Conservation (phyloP, 1,140 invertebrate genomes). For the Neomicropteryx cornuta region DNA sequence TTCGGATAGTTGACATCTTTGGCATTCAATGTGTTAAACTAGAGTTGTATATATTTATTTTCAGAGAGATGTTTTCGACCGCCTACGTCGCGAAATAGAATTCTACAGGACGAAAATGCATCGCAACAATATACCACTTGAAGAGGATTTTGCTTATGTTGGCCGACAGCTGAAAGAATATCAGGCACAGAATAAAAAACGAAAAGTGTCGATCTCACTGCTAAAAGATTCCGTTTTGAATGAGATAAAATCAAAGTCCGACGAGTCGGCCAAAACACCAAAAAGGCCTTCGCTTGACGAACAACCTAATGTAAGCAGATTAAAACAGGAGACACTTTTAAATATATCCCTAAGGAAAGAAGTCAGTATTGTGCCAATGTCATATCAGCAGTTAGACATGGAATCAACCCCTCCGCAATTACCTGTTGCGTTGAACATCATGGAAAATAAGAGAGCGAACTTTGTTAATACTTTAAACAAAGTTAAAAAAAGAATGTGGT, state of each 20-base stretch:
- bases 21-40: too few relatives aligned
- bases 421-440: slow-evolving; percentile 22
- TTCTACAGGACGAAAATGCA: slow-evolving; percentile 32
- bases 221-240: slow-evolving; percentile 36
- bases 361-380: too few relatives aligned
- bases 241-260: too few relatives aligned
- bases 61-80: slow-evolving; percentile 35
- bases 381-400: too few relatives aligned
- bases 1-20: too few relatives aligned
- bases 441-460: slow-evolving; percentile 29
- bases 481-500: slow-evolving; percentile 34
- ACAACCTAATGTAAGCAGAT: neutral
- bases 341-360: neutral
- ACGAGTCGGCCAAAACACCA: too few relatives aligned
- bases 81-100: slow-evolving; percentile 31
- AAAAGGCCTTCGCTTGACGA: neutral
- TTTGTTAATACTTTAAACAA: slow-evolving; percentile 36
- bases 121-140: slow-evolving; percentile 32
- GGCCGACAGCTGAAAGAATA: slow-evolving; percentile 36
- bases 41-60: slow-evolving; percentile 18
- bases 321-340: neutral
- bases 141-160: slow-evolving; percentile 35
- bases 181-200: slow-evolving; percentile 28
- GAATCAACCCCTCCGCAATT: too few relatives aligned
- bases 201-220: slow-evolving; percentile 28